Base-by-base conservation (phyloP, 2,113 vertebrate genomes). In the Phrynocephalus versicolor region DNA sequence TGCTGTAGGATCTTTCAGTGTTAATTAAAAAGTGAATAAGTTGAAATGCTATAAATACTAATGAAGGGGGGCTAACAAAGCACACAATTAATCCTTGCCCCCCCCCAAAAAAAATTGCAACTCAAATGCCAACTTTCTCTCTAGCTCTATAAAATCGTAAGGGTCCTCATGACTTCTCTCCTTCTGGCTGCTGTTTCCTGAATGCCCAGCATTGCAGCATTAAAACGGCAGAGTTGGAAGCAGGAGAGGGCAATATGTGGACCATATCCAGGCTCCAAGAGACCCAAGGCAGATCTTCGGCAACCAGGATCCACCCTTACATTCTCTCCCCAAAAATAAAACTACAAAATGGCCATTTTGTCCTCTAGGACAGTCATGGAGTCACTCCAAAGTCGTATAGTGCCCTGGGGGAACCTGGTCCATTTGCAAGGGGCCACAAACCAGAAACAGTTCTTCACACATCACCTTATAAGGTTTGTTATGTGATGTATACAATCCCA, bases 1-100 rank as follows among this genome's bases (percentile, higher is more conserved):
- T 90, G 85, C 84, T 94, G 94, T 93, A 90, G 89, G 90, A 91
- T 91, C 88, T 94, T 94, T 95, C 92, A 78, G 81, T 91, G 90
- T 96, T 96, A 96, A 96, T 97, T 95, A 96, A 95, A 95, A 96
- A 95, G 90, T 81, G 94, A 95, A 92, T 96, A 95, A 95, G 88
- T 94, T 95, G 94, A 94, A 93, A 93, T 89, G 58, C 86, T 93
- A 88, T 94, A 92, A 95, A 94, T 93, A 89, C 60, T 85, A 89
- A 90, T 85, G 91, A 83, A 88, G 83, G 62, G 81, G n/a, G 62
- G 57, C 30, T 87, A 88, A 74, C 75, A 75, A 83, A 92, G 14
- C 14, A 86, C 69, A 88, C 76, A 91, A 82, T 91, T 91, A 93
- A 94, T 93, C 74, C 41, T 87, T 92, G 95, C 91, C 93, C 85